Evolutionary conservation across 2,888 invertebrate species (phyloP).

Genomic region (Corbicula japonica): DNA sequence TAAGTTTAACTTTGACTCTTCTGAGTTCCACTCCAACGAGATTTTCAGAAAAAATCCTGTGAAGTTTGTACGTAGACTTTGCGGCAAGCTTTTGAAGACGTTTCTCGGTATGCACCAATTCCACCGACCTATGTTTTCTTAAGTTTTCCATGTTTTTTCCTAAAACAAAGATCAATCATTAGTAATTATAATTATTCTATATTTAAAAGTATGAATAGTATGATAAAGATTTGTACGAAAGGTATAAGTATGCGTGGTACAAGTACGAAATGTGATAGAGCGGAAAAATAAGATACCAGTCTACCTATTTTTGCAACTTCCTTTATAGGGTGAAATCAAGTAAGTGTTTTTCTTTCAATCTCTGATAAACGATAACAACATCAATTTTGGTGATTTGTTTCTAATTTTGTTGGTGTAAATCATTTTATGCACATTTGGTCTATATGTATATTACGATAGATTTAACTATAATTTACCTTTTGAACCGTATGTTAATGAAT

Average conservation of each 20-base stretch:
- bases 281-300: too few relatives aligned
- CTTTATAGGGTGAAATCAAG: too few relatives aligned
- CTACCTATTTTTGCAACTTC: too few relatives aligned
- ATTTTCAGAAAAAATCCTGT: slow-evolving; percentile 81
- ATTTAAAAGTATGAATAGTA: background rate
- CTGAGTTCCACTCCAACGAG: slow-evolving; percentile 83
- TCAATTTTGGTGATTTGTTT: too few relatives aligned
- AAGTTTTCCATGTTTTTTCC: slow-evolving; percentile 87
- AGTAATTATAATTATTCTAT: background rate
- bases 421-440: too few relatives aligned
- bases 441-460: too few relatives aligned
- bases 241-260: background rate
- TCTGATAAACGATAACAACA: too few relatives aligned
- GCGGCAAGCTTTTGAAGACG: slow-evolving; percentile 39
- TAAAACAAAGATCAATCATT: slow-evolving; percentile 66
- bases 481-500: too few relatives aligned
- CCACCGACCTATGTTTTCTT: slow-evolving; percentile 82
- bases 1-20: slow-evolving; percentile 68
- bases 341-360: too few relatives aligned
- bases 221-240: background rate
- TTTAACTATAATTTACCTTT: too few relatives aligned
- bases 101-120: slow-evolving; percentile 34
- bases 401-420: too few relatives aligned
- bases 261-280: too few relatives aligned
- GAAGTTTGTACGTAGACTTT: slow-evolving; percentile 57